A percentile compares a stretch with the other conserved stretches of the same genome.
Evolutionary conservation across 2,113 vertebrate species (phyloP).

Genomic region (Perccottus glenii): DNA sequence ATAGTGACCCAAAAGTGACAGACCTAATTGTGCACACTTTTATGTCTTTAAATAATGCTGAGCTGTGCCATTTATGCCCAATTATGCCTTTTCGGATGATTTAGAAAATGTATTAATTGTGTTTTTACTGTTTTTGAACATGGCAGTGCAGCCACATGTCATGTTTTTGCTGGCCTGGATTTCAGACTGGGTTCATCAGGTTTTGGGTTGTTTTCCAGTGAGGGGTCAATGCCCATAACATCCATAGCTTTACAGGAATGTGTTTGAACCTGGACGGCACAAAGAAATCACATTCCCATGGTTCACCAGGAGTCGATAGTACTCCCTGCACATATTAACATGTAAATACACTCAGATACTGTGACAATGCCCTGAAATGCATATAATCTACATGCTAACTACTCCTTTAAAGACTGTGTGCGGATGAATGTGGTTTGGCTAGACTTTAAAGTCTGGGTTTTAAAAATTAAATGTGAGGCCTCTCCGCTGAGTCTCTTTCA

Average conservation of each 20-base stretch:
- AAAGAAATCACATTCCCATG: slow-evolving; percentile 75
- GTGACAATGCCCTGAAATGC: slow-evolving; percentile 75
- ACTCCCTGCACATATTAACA: slow-evolving; percentile 78
- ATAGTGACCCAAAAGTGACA: too few species aligned
- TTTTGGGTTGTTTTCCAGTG: slow-evolving; percentile 52
- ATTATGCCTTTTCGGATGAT: too few species aligned
- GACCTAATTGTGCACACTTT: too few species aligned
- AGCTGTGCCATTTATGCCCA: too few species aligned
- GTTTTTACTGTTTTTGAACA: too few species aligned
- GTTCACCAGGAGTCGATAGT: slow-evolving; percentile 60
- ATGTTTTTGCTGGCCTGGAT: not conserved
- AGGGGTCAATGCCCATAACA: slow-evolving; percentile 49
- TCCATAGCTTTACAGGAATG: slow-evolving; percentile 72
- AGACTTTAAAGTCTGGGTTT: slow-evolving; percentile 80
- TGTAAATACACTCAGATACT: slow-evolving; percentile 80
- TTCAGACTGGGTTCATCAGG: slow-evolving; percentile 33
- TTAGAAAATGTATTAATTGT: too few species aligned
- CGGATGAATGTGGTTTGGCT: slow-evolving; percentile 70
- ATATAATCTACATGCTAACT: slow-evolving; percentile 83
- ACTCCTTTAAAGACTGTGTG: slow-evolving; percentile 73
- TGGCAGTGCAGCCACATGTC: not conserved
- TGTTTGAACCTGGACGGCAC: slow-evolving; percentile 72
- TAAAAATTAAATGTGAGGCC: slow-evolving; percentile 78
- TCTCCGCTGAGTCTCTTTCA: slow-evolving; percentile 65
- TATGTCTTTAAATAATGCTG: too few species aligned